Percentiles rank a stretch among this genome's conserved stretches.
Conservation (phyloP, 2,113 vertebrate species). For the Rutilus rutilus region DNA sequence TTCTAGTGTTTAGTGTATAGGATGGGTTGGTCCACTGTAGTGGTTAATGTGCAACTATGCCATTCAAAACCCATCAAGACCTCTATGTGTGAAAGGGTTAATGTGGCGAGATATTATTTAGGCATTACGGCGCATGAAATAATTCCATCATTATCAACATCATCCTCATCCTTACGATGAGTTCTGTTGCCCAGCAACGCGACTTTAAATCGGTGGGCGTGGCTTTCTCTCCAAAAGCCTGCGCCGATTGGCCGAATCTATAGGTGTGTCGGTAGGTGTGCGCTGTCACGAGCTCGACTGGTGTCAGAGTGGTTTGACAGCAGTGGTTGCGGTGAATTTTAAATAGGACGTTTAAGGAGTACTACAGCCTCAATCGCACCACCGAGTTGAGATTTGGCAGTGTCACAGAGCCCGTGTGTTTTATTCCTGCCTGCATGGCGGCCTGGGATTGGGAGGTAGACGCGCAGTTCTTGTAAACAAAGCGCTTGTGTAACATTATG, state of each 20-base stretch:
- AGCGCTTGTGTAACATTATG: conserved; percentile 25
- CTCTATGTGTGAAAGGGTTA: too few species aligned
- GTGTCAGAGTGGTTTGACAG: conserved; percentile 40
- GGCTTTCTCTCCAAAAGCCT: not conserved
- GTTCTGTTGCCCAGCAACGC: not conserved
- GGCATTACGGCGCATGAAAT: not conserved
- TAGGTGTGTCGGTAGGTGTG: conserved; percentile 76
- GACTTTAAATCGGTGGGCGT: not conserved
- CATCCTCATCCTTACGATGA: not conserved
- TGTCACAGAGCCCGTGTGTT: conserved; percentile 24
- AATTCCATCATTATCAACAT: not conserved
- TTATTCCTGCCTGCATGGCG: conserved; percentile 12
- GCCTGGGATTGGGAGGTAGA: conserved; percentile 44
- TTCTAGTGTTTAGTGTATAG: too few species aligned
- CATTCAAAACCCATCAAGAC: too few species aligned
- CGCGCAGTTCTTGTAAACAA: conserved; percentile 30
- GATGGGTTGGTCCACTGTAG: too few species aligned
- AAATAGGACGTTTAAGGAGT: conserved; percentile 33
- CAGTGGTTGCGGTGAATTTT: conserved; percentile 29
- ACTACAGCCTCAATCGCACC: conserved; percentile 10
- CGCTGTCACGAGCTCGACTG: conserved; percentile 29
- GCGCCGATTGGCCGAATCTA: conserved; percentile 66
- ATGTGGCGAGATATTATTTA: not conserved
- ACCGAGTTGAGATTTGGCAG: not conserved
- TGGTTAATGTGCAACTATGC: too few species aligned